phyloP scores from a whole-genome alignment of 2,113 vertebrate genomes.

The Mola mola region DNA sequence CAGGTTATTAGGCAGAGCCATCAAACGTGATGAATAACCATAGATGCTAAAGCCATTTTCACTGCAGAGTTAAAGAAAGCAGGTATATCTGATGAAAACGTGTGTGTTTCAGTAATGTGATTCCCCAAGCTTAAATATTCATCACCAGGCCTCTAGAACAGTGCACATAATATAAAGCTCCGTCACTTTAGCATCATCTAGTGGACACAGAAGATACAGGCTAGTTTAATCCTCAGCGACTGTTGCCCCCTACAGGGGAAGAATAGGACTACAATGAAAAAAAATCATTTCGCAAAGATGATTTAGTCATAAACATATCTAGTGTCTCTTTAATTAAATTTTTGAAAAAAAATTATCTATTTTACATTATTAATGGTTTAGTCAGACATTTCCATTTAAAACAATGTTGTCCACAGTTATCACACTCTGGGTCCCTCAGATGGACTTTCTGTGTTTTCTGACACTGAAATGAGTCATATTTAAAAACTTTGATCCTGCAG shows the following conservation, averaged over 20 bases:
- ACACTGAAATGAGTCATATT: no score
- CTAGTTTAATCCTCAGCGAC: conserved; percentile 3
- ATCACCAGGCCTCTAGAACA: conserved; percentile 20
- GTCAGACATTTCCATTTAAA: not conserved
- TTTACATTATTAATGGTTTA: no score
- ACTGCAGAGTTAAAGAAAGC: conserved; percentile 35
- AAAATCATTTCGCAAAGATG: no score
- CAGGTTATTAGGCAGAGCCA: conserved; percentile 63
- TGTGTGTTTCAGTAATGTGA: conserved; percentile 43
- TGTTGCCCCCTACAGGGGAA: conserved; percentile 58
- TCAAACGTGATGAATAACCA: conserved; percentile 67
- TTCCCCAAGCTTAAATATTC: conserved; percentile 11
- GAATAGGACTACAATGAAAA: conserved; percentile 24
- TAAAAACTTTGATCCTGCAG: no score
- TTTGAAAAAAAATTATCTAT: no score
- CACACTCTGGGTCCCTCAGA: not conserved
- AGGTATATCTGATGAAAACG: conserved; percentile 45
- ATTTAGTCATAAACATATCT: no score
- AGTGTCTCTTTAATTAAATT: not conserved
- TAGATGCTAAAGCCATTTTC: conserved; percentile 37
- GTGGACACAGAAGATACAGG: conserved; percentile 22
- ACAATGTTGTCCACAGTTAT: not conserved
- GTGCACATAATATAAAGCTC: conserved; percentile 6
- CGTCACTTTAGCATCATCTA: conserved; percentile 49
- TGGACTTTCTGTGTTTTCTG: not conserved